Evolutionary conservation across 2,888 invertebrate species (phyloP), one percentile per base, ranked within the genome.

Genomic region (Agrenia bidenticulata): DNA sequence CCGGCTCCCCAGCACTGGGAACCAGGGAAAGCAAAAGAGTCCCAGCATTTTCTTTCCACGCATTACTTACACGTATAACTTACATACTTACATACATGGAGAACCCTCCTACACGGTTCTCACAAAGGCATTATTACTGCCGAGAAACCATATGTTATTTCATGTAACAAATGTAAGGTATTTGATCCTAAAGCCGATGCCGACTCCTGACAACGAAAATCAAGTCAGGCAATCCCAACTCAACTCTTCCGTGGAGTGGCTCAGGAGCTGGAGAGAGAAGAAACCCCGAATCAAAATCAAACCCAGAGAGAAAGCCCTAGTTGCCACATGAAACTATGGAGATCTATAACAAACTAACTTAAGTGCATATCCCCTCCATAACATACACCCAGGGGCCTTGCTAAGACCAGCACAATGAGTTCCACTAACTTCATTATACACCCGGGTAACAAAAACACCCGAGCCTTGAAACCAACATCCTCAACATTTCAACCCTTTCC

Each of bases 161-260:
- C 57, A 39, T 37, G 57, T 17, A 57, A 57, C 41, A 57, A 41
- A 39, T 57, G 57, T 32, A 32, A 17, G 32, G 32, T 32, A 55
- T 55, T 55, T 55, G 55, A 55, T 55, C 55, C 55, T 55, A 19
- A 19, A 15, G n/a, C 27, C 55, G 55, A 55, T 55, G 55, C 55
- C 55, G 55, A 27, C 55, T 27, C 27, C 55, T 27, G 32, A 51
- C 51, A 51, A 51, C 51, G 51, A 24, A 24, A 21, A 23, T 24
- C 21, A 51, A 51, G 51, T 51, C 51, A 51, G 51, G 51, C 51
- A 23, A 51, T 45, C 2, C 45, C 4, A 32, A 32, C 32, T 11
- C 15, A 51, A 51, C 51, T 51, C 51, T 51, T 24, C 45, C 45
- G 7, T 4, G 15, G 19, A 45, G 45, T 45, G 4, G 15, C 15